A percentile compares a stretch with the other conserved stretches of the same genome.
phyloP scores from a whole-genome alignment of 2,888 invertebrate genomes.

The Eupithecia inturbata region DNA sequence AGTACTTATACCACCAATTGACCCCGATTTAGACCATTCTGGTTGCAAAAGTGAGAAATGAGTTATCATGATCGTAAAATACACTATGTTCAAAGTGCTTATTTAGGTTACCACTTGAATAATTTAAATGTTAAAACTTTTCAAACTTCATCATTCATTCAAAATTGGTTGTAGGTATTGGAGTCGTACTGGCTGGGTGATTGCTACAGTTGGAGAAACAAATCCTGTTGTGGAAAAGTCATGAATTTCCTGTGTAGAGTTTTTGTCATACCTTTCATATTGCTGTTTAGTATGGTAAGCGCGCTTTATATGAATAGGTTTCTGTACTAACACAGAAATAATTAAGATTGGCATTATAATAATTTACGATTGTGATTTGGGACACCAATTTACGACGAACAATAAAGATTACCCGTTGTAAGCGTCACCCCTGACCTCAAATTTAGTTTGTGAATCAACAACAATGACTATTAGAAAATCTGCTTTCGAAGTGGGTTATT shows the following conservation, averaged over 20 bases:
- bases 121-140: not conserved
- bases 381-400: slow-evolving; percentile 34
- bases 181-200: slow-evolving; percentile 87
- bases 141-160: not conserved
- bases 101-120: slow-evolving; percentile 38
- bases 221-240: slow-evolving; percentile 68
- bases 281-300: slow-evolving; percentile 65
- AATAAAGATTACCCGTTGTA: slow-evolving; percentile 36
- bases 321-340: slow-evolving; percentile 13
- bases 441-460: slow-evolving; percentile 35
- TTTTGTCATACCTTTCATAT: slow-evolving; percentile 64
- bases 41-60: slow-evolving; percentile 34
- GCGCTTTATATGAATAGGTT: not conserved
- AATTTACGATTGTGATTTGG: slow-evolving; percentile 28
- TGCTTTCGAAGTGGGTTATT: slow-evolving; percentile 32
- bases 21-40: slow-evolving; percentile 31
- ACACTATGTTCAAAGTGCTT: slow-evolving; percentile 28
- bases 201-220: slow-evolving; percentile 84
- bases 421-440: slow-evolving; percentile 34
- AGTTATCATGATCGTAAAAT: slow-evolving; percentile 44
- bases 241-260: slow-evolving; percentile 55
- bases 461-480: slow-evolving; percentile 34
- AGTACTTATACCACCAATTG: slow-evolving; percentile 10
- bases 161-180: slow-evolving; percentile 63
- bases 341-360: slow-evolving; percentile 18